Evolutionary conservation across 2,113 vertebrate genomes (phyloP), one percentile per base, ranked within the genome.

Genomic region (Xyliphius kryptos): DNA sequence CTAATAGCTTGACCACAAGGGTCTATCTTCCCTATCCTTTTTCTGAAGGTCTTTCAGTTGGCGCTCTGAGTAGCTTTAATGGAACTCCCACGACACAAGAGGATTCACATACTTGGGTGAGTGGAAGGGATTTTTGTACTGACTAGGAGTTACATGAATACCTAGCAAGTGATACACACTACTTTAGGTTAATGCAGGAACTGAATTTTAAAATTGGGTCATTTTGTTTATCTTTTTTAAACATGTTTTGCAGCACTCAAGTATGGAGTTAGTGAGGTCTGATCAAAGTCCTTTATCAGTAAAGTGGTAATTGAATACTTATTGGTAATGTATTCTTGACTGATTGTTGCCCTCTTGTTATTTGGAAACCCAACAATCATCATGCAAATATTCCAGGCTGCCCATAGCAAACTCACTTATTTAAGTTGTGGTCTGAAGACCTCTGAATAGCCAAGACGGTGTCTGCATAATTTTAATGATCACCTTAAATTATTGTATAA

Each of bases 1-100:
- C 86, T 88, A 87, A 87, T 87, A 85, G 86, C 81, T 86, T 87
- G 85, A 89, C 85, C 85, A 74, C 66, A 73, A 67, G 68, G 82
- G 79, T 82, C 83, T 79, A 80, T 86, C 84, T 84, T 87, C 83
- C 82, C 77, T 82, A 81, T 87, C 83, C 82, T 80, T 80, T 79
- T 81, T 81, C 78, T 83, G 81, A 79, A 82, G 83, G 80, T 85
- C 83, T 88, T 81, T 83, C 73, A 79, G 83, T 81, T 80, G 83
- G 76, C 79, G 81, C 76, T 81, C 79, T 54, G 76, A 79, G 78
- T 80, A 80, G 80, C 81, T 82, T 77, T 86, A 79, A 78, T 79
- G 78, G 80, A 80, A 81, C 81, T 87, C 82, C 85, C 82, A 83
- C 73, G 74, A 70, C 76, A 80, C 75, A 81, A 86, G 85, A 61